Evolutionary conservation across 1,140 invertebrate genomes (phyloP), one percentile per base, ranked within the genome.

Genomic region (Trachelipus rathkii): DNA sequence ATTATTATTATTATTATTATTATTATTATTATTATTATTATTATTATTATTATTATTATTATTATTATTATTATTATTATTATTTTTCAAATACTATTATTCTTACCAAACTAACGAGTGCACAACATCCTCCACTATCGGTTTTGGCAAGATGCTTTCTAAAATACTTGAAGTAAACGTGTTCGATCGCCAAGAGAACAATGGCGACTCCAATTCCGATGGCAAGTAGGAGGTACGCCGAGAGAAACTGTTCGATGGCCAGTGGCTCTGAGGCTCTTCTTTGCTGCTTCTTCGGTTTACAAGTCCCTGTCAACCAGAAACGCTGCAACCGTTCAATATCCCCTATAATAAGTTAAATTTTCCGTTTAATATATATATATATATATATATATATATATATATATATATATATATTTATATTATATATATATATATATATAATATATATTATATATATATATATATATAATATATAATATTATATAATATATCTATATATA

Each of bases 301-400:
- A 99, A 0, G 95, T 95, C 4, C 97, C 97, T 0, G 96, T 97
- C 90, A 99, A 93, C 96, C 97, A 99, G 84, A 95, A 98, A 83
- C 95, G 89, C 80, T 96, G 89, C 79, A 98, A 87, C 79, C 96
- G 88, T 85, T 99, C 97, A 80, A 99, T 86, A 85, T 98, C 95
- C 66, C 92, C 92, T 93, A 81, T 33, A 24, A 43, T 53, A 71
- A 43, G n/a, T 19, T 73, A 8, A 33, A 6, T 33, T 6, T 1
- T 33, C 1, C 6, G 33, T 3, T 3, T 1, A 33, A 33, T 33
- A 33, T 33, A 33, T 33, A 33, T 33, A 33, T 33, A 33, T 33
- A 33, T 33, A 33, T 33, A 33, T 33, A 33, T 33, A 33, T 33
- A 33, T 33, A 33, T 33, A 33, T 33, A 33, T 33, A 33, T 33